Evolutionary conservation across 1,140 invertebrate species (phyloP).

Genomic region (Dinoponera quadriceps): DNA sequence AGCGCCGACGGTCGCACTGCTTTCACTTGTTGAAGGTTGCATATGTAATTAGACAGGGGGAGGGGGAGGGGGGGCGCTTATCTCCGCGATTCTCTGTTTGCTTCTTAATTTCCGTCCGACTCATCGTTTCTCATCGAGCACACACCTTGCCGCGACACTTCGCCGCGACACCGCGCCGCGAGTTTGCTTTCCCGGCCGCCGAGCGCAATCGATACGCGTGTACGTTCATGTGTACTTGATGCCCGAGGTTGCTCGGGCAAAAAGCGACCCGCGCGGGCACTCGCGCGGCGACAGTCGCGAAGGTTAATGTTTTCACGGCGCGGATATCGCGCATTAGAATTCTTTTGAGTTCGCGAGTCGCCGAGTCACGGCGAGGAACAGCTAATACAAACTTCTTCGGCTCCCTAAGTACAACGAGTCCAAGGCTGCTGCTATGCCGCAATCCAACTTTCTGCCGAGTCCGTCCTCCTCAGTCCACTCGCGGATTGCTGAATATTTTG

Average conservation of each 20-base stretch:
- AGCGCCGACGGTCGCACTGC: conserved; percentile 6
- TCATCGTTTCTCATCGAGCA: not conserved
- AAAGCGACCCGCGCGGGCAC: not conserved
- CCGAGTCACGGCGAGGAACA: not conserved
- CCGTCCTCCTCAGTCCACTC: conserved; percentile 52
- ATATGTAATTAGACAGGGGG: conserved; percentile 24
- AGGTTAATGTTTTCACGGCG: conserved; percentile 45
- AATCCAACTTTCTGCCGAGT: conserved; percentile 74
- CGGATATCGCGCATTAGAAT: conserved; percentile 22
- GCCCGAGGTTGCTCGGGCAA: not conserved
- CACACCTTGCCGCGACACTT: not conserved
- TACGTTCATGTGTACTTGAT: not conserved
- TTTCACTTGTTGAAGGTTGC: conserved; percentile 54
- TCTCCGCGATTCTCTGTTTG: not conserved
- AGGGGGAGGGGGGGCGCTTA: conserved; percentile 6
- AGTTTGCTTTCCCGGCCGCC: not conserved
- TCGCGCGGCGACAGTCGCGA: not conserved
- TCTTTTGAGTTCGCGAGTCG: conserved; percentile 33
- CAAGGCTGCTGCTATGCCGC: conserved; percentile 73
- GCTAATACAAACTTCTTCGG: conserved; percentile 54
- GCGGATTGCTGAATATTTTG: conserved; percentile 76
- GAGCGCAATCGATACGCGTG: not conserved
- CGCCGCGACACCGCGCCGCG: no score
- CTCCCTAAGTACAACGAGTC: conserved; percentile 78
- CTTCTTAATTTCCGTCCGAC: not conserved